Conservation (phyloP, 2,113 vertebrate species). For the Thamnophis sirtalis region DNA sequence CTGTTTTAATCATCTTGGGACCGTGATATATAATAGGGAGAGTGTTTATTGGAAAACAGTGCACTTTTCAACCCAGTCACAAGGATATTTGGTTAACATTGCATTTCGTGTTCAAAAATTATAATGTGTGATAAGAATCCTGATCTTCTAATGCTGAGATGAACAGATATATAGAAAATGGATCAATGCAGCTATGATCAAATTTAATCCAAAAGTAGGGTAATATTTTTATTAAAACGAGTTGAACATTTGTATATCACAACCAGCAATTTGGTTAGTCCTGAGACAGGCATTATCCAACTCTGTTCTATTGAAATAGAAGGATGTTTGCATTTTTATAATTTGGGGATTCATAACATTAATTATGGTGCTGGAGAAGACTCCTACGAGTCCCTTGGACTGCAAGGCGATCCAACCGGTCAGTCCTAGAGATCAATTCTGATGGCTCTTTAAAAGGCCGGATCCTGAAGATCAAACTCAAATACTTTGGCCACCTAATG, state of each 20-base stretch:
- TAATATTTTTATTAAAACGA: not conserved
- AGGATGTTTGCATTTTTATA: not conserved
- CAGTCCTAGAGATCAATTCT: no score
- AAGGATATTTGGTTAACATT: not conserved
- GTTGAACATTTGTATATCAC: not conserved
- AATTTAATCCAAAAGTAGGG: not conserved
- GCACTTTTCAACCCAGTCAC: not conserved
- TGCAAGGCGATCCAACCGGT: no score
- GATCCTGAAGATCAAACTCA: no score
- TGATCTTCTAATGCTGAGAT: not conserved
- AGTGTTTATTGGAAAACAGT: not conserved
- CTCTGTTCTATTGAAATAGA: not conserved
- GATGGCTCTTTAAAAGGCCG: no score
- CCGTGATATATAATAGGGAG: not conserved
- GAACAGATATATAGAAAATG: not conserved
- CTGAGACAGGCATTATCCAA: not conserved
- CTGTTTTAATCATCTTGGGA: not conserved
- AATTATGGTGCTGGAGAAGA: no score
- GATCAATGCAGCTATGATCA: not conserved
- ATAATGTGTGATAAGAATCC: not conserved
- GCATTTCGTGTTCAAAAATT: not conserved
- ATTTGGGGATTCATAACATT: not conserved
- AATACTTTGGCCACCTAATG: no score
- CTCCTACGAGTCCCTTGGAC: no score
- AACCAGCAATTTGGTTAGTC: not conserved